These are phyloP conservation scores for Ptyas mucosa DNA, from an alignment of 2,113 vertebrate species.

Conservation along the genomic window DNA sequence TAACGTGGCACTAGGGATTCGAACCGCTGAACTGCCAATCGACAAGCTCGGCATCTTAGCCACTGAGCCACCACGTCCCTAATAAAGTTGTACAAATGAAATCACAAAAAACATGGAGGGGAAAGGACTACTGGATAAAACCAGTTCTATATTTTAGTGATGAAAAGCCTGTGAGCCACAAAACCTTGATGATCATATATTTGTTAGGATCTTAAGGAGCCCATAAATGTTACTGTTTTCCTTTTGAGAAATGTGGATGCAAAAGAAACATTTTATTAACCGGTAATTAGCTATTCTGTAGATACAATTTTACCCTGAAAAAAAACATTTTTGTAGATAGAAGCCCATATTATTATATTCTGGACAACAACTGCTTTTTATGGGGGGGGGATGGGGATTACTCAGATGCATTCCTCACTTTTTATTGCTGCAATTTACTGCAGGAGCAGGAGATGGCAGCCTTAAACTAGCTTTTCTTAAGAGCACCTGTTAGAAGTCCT, in stretches of 20 bases:
- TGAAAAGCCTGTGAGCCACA: neutral
- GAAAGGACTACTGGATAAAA: neutral
- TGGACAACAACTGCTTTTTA: neutral
- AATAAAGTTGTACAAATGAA: neutral
- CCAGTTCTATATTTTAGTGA: neutral
- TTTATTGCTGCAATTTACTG: constrained; percentile 22
- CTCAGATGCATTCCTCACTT: neutral
- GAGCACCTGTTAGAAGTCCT: neutral
- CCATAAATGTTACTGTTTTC: neutral
- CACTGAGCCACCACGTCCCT: too few species aligned
- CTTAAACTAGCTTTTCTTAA: constrained; percentile 10
- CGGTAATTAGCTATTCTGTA: neutral
- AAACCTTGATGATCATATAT: neutral
- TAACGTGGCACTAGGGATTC: too few species aligned
- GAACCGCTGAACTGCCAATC: too few species aligned
- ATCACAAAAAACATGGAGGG: neutral
- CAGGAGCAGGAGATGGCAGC: constrained; percentile 62
- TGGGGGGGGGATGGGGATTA: accelerated
- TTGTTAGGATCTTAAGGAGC: neutral
- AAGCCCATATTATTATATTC: neutral
- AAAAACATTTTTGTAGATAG: neutral
- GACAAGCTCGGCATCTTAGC: too few species aligned
- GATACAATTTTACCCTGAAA: neutral
- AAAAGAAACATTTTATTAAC: neutral
- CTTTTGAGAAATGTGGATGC: neutral